Conservation (phyloP, 2,888 invertebrate species). For the Eulithis prunata region DNA sequence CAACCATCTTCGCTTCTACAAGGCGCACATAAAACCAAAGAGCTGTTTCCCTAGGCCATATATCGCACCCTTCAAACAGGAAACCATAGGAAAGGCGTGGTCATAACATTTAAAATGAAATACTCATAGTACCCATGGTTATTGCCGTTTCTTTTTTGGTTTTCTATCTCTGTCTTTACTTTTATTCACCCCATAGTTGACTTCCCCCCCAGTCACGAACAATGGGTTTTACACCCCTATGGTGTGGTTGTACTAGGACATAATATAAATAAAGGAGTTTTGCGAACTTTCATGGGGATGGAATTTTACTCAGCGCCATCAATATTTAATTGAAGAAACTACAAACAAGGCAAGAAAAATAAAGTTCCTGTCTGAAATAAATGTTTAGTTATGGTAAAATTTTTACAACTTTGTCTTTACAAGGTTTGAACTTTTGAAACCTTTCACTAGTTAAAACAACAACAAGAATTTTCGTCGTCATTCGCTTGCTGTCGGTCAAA, state of each 20-base stretch:
- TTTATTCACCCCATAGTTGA: slow-evolving; percentile 37
- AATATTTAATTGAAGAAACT: too few relatives aligned
- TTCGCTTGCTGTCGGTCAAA: slow-evolving; percentile 1
- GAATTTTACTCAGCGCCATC: not conserved
- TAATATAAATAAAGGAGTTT: slow-evolving; percentile 62
- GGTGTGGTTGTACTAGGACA: slow-evolving; percentile 68
- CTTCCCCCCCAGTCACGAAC: slow-evolving; percentile 40
- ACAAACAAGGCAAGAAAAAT: too few relatives aligned
- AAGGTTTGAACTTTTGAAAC: not conserved
- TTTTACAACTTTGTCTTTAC: too few relatives aligned
- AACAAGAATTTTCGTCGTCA: too few relatives aligned
- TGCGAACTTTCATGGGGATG: slow-evolving; percentile 42
- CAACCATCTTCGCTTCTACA: slow-evolving; percentile 39
- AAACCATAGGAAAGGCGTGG: slow-evolving; percentile 28
- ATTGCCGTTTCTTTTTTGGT: slow-evolving; percentile 36
- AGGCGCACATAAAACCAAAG: slow-evolving; percentile 43
- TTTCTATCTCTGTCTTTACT: slow-evolving; percentile 36
- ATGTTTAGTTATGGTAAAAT: too few relatives aligned
- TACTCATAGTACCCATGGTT: slow-evolving; percentile 25
- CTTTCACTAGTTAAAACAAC: not conserved
- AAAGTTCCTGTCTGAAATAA: too few relatives aligned
- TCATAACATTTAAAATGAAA: slow-evolving; percentile 28
- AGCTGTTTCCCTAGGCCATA: slow-evolving; percentile 20
- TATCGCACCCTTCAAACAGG: slow-evolving; percentile 20
- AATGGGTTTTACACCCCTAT: slow-evolving; percentile 67